These are phyloP conservation scores for Montipora capricornis DNA, from an alignment of 64 coral and sea anemone genomes.

Conservation along the genomic window DNA sequence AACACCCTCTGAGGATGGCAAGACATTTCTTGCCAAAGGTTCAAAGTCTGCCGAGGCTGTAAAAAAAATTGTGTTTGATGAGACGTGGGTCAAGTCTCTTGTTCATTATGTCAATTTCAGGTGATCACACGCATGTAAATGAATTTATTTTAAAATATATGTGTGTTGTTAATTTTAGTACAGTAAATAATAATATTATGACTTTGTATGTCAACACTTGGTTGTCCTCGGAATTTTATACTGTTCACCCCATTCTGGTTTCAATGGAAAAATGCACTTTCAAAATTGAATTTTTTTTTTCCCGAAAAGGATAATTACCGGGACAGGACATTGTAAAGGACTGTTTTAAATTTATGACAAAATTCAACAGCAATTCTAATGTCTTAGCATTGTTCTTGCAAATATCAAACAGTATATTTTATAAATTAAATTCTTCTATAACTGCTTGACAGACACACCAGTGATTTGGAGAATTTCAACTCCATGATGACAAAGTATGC, in stretches of 20 bases:
- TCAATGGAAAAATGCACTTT: no score
- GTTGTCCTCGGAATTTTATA: no score
- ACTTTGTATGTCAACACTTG: no score
- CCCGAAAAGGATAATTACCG: no score
- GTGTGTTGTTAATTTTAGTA: not conserved
- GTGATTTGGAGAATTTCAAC: slow-evolving; percentile 39
- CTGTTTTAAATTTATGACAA: no score
- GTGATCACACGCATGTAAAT: not conserved
- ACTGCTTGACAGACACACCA: slow-evolving; percentile 3
- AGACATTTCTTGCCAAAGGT: slow-evolving; percentile 31
- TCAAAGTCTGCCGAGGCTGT: slow-evolving; percentile 41
- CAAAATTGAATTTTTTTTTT: no score
- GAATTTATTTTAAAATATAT: not conserved
- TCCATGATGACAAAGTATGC: slow-evolving; percentile 51
- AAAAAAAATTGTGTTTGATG: slow-evolving; percentile 28
- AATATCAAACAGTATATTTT: no score
- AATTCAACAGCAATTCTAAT: not conserved
- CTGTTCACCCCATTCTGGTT: no score
- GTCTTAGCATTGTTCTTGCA: not conserved
- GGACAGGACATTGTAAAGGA: no score
- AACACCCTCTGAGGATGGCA: not conserved
- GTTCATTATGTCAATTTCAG: slow-evolving; percentile 50
- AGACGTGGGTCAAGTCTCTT: slow-evolving; percentile 23
- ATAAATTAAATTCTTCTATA: not conserved
- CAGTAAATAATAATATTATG: no score